Evolutionary conservation across 2,797 vertebrate genomes (phyloP), one percentile per base, ranked within the genome.

Genomic region (Heliangelus exortis): DNA sequence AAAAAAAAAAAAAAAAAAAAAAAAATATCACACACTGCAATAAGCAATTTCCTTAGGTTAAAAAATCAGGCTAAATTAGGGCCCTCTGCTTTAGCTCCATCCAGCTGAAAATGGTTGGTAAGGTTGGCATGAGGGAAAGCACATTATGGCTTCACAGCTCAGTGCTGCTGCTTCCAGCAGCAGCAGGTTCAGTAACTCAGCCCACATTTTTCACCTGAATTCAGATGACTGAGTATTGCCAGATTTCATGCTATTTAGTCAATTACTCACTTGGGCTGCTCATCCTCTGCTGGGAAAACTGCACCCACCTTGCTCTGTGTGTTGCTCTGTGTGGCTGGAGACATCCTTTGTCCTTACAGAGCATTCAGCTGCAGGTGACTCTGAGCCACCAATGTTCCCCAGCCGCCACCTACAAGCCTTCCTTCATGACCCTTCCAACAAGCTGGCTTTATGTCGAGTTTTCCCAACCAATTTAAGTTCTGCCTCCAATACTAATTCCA

Each of bases 171-270:
- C 63, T 33, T 41, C 39, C 39, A 9, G 33, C 47, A 94, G 63
- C 45, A 94, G 81, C 84, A 94, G 84, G 68, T 91, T 94, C 90
- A 85, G 54, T 41, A 89, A 69, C 48, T 92, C 84, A 92, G 72
- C 61, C 58, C 72, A 29, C 31, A 29, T 89, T 95, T 94, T 95
- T 83, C 87, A 85, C 61, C 82, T 92, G 92, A 91, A 85, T 94
- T 87, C 81, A 90, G 90, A 94, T 85, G 90, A 74, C 86, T 85
- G 78, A 72, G n/a, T 87, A 92, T 81, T 51, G 15, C 62, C 79
- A 47, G 66, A 86, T 95, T 94, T 94, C 58, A 92, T 86, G 89
- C 89, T 94, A 36, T 95, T 96, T 94, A 95, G 84, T 63, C 89
- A 87, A 81, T 91, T 92, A 84, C 29, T 85, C 76, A 75, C 87